Base-by-base conservation (phyloP, 2,888 invertebrate genomes). In the Sesia bembeciformis region DNA sequence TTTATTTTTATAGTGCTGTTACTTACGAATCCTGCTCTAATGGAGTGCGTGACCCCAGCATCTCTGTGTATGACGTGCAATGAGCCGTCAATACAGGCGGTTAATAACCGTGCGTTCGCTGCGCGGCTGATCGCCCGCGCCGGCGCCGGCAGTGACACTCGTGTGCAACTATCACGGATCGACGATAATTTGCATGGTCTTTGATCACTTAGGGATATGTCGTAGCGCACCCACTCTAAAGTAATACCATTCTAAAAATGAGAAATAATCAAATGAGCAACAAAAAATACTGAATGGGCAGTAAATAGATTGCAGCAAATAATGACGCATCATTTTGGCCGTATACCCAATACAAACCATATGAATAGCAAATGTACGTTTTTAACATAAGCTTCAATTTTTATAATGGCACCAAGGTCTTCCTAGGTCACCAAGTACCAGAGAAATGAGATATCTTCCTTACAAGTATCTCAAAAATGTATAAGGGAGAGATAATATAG, bases 41-140 rank as follows among this genome's bases (percentile, higher is more conserved):
- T 92, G 23, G 93, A 92, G 71, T 93, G 93, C 4, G 95, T 96
- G 0, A 94, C 91, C 51, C 95, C 95, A 60, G 93, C 92, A 40
- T 90, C 87, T 57, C 93, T 91, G 84, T 97, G 96, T 65, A 96
- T 92, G 39, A 97, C 83, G 49, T 94, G 95, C 58, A 98, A 81
- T 3, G 96, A 93, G 4, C 95, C 95, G 84, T 97, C 97, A 52
- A 95, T 94, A 70, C 97, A 97, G 5, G 96, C 96, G 51, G 96
- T 80, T 40, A 97, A 83, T 5, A 97, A 82, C 65, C 94, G 93
- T 66, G 94, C 92, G 65, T 46, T 23, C 94, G 93, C 66, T 94
- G 92, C 0, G 92, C 92, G 59, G 63, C 78, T 5, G 76, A 73
- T 0, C 73, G 65, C 53, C 65, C 76, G 5, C 63, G 59, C 1